Evolutionary conservation across 2,113 vertebrate species (phyloP).

Genomic region (Ctenomys sociabilis): DNA sequence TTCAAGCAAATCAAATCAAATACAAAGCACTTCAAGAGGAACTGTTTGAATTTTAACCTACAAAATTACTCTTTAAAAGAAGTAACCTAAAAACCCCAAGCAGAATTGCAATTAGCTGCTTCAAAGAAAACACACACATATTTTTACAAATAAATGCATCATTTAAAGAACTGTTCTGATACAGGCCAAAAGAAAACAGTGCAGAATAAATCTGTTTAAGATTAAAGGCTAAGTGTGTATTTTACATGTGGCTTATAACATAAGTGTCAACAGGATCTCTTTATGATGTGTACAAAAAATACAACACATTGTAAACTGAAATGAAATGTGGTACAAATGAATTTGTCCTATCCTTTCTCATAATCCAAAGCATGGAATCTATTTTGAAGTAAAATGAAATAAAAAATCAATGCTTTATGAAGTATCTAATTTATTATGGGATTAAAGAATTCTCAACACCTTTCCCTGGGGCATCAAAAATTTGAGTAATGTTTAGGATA

Average conservation of each 20-base stretch:
- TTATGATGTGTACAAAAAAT: constrained; percentile 20
- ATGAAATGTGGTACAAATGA: not conserved
- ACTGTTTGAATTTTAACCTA: constrained; percentile 54
- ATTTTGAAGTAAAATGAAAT: constrained; percentile 39
- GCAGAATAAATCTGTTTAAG: constrained; percentile 37
- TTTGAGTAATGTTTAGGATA: not conserved
- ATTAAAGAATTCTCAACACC: not conserved
- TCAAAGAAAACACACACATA: constrained; percentile 16
- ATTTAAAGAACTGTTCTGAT: constrained; percentile 60
- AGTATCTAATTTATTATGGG: not conserved
- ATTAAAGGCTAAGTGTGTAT: constrained; percentile 37
- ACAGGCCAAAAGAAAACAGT: not conserved
- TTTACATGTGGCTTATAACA: constrained; percentile 43
- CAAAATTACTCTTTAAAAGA: constrained; percentile 41
- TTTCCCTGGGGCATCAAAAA: not conserved
- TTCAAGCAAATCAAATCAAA: constrained; percentile 61
- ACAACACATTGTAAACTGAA: not conserved
- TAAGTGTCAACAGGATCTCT: not conserved
- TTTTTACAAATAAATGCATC: constrained; percentile 59
- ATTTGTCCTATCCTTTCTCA: not conserved
- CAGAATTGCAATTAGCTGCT: constrained; percentile 43
- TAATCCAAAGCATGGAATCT: not conserved
- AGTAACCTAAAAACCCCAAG: constrained; percentile 24
- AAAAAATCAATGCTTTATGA: not conserved
- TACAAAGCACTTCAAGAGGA: constrained; percentile 1